Conservation (phyloP, 2,113 vertebrate genomes). For the Oenanthe melanoleuca region DNA sequence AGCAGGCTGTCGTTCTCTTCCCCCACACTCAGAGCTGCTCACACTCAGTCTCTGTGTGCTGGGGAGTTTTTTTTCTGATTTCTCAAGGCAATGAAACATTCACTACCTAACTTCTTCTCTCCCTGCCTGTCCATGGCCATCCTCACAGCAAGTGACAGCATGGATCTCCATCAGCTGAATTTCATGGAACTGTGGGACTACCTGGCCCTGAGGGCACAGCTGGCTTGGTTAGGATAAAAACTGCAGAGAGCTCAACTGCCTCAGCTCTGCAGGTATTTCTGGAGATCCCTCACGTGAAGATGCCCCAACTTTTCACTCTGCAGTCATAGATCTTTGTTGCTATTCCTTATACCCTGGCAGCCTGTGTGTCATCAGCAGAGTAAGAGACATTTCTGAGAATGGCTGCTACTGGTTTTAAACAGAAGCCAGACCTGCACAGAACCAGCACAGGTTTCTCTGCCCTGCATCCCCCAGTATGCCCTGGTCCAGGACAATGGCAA, state of each 20-base stretch:
- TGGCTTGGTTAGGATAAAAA: not conserved
- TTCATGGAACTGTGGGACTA: not conserved
- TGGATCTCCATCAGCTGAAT: not conserved
- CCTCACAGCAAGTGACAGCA: not conserved
- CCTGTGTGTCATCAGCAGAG: not conserved
- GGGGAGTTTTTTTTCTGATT: not conserved
- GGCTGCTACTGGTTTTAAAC: not conserved
- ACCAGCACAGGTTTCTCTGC: not conserved
- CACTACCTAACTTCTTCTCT: not conserved
- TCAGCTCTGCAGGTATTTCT: not conserved
- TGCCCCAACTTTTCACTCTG: not conserved
- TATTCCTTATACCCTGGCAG: not conserved
- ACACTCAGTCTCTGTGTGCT: not conserved
- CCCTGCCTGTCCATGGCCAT: not conserved
- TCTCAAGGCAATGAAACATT: not conserved
- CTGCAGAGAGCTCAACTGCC: not conserved
- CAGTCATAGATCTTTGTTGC: not conserved
- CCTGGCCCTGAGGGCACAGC: not conserved
- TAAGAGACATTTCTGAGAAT: not conserved
- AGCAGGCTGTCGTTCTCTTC: not conserved
- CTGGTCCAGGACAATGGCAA: not conserved
- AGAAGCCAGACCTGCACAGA: not conserved
- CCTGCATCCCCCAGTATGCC: not conserved
- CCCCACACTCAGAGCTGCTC: not conserved
- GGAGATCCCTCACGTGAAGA: not conserved